Evolutionary conservation across 1,140 invertebrate genomes (phyloP), one percentile per base, ranked within the genome.

Genomic region (Pissodes strobi): DNA sequence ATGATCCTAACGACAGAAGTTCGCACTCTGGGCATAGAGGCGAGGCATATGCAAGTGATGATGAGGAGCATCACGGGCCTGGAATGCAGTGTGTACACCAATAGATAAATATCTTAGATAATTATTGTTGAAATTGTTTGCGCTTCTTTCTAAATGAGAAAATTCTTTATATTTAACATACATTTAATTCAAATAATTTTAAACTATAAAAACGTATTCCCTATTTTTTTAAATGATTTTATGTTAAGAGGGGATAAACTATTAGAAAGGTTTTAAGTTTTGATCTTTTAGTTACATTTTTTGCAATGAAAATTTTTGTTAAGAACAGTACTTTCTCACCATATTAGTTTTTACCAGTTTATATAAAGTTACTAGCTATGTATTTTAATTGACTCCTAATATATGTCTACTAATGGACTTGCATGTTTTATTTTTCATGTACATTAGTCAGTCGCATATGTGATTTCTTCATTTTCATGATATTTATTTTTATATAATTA

Each of bases 31-130:
- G 80, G 52, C 79, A 80, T 15, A 73, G 84, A 19, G 81, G 84
- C 51, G 86, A 89, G 70, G 87, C 86, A 0, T 88, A 89, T 76
- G 84, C 84, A 43, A 85, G 83, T 74, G 86, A 88, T 59, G 88
- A 91, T 64, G 87, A 88, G 21, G 84, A 87, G 56, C 80, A 81
- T 55, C 79, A 79, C 71, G 80, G 82, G 5, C 82, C 83, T 53
- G 84, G 85, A 52, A 81, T 89, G 53, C 87, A 87, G 74, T 90
- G 89, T 80, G 85, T 87, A 65, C 86, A 87, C 72, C 88, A 90
- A 80, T 80, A 76, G 79, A 64, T 37, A 25, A 51, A 67, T 62
- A 45, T 45, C 43, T 64, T 69, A 61, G 49, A 34, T 49, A 64
- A 58, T 48, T 64, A 27, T 23, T 56, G 61, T 49, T 67, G 12